Evolutionary conservation across 53 echinoderm and acorn worm species (phyloP).

Genomic region (Holothuria leucospilota): DNA sequence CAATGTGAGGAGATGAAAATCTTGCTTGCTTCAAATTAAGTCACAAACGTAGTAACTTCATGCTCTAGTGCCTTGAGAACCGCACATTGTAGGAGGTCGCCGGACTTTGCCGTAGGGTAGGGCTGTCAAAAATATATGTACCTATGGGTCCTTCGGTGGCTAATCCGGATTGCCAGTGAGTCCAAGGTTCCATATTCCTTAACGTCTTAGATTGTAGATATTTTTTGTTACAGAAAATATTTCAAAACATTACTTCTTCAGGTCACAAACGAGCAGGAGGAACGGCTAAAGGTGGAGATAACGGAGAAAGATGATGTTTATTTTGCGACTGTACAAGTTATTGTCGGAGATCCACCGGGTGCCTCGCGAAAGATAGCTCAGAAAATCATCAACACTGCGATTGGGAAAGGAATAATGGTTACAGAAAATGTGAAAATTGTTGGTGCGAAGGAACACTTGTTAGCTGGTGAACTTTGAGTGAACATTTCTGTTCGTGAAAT

Average conservation of each 20-base stretch:
- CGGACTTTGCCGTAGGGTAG: too few relatives aligned
- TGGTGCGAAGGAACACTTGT: conserved; percentile 71
- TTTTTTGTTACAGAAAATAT: too few relatives aligned
- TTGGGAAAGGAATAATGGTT: conserved; percentile 63
- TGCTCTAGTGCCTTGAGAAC: too few relatives aligned
- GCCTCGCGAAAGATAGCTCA: conserved; percentile 27
- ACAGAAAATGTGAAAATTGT: conserved; percentile 61
- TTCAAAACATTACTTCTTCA: background rate
- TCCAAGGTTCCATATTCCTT: too few relatives aligned
- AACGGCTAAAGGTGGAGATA: conserved; percentile 12
- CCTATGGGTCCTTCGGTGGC: too few relatives aligned
- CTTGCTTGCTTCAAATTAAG: too few relatives aligned
- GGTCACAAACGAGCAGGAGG: background rate
- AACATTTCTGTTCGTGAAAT: background rate
- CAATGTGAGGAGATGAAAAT: too few relatives aligned
- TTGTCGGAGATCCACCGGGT: conserved; percentile 62
- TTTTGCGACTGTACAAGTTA: conserved; percentile 47
- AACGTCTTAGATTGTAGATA: too few relatives aligned
- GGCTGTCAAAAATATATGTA: too few relatives aligned
- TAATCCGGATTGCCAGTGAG: too few relatives aligned
- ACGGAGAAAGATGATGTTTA: conserved; percentile 60
- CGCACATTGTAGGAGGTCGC: too few relatives aligned
- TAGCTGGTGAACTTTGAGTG: conserved; percentile 60
- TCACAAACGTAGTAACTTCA: too few relatives aligned
- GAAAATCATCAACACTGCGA: conserved; percentile 47